Conservation (phyloP, 2,113 vertebrate species). For the Hystrix cristata region DNA sequence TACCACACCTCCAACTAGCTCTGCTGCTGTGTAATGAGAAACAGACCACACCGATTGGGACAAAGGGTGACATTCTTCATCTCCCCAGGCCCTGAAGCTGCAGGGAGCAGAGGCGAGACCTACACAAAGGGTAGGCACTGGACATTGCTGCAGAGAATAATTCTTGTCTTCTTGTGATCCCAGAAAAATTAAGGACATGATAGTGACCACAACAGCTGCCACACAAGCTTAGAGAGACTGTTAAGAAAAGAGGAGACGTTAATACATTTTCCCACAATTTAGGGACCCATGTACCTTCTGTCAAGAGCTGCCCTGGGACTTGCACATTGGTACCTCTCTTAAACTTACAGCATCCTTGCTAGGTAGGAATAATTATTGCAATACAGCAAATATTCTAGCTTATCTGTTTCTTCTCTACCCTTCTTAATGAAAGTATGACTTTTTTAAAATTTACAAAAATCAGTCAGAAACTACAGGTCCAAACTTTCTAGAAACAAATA, state of each 20-base stretch:
- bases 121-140: background rate
- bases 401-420: background rate
- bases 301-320: background rate
- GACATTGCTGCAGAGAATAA: background rate
- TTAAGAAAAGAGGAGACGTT: background rate
- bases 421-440: background rate
- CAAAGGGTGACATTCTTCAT: background rate
- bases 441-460: background rate
- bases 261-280: background rate
- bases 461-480: background rate
- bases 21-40: background rate
- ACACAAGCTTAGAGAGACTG: background rate
- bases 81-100: background rate
- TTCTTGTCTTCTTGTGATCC: background rate
- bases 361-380: background rate
- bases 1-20: background rate
- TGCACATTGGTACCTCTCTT: background rate
- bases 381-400: background rate
- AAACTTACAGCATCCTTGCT: background rate
- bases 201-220: background rate
- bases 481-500: background rate
- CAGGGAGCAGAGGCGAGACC: background rate
- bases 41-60: background rate
- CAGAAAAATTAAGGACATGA: background rate
- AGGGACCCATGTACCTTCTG: fast-evolving